phyloP scores from a whole-genome alignment of 2,113 vertebrate species.

The Marmota flaviventris region DNA sequence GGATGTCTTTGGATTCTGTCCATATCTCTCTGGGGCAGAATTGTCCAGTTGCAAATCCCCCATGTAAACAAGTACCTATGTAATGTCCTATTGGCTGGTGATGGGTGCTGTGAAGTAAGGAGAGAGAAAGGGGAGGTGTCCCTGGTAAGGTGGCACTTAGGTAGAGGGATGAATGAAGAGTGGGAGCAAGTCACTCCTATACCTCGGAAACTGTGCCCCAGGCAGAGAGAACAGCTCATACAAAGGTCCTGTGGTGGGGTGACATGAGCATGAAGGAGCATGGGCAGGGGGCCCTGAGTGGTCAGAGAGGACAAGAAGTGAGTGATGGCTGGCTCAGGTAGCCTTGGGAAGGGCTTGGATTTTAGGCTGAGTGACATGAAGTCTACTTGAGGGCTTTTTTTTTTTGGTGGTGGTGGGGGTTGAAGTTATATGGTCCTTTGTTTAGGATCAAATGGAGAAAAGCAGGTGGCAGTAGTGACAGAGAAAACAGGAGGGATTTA shows the following conservation, averaged over 20 bases:
- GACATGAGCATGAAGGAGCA: not conserved
- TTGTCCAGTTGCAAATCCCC: no score
- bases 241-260: not conserved
- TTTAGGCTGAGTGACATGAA: not conserved
- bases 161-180: not conserved
- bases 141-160: no score
- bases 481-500: not conserved
- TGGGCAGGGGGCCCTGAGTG: not conserved
- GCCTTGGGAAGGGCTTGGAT: not conserved
- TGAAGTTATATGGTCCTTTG: not conserved
- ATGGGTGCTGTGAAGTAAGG: not conserved
- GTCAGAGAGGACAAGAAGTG: not conserved
- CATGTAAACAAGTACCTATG: not conserved
- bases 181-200: not conserved
- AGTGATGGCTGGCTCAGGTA: not conserved
- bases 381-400: not conserved
- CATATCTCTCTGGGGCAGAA: not conserved
- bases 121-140: not conserved
- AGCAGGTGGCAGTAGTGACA: not conserved
- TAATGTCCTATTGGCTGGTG: not conserved
- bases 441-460: not conserved
- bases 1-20: not conserved
- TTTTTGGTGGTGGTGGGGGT: no score
- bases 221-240: not conserved
- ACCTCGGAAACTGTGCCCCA: no score